Base-by-base conservation (phyloP, 37 sponge, comb jelly and placozoan species). In the Cladorhizidae sp. region DNA sequence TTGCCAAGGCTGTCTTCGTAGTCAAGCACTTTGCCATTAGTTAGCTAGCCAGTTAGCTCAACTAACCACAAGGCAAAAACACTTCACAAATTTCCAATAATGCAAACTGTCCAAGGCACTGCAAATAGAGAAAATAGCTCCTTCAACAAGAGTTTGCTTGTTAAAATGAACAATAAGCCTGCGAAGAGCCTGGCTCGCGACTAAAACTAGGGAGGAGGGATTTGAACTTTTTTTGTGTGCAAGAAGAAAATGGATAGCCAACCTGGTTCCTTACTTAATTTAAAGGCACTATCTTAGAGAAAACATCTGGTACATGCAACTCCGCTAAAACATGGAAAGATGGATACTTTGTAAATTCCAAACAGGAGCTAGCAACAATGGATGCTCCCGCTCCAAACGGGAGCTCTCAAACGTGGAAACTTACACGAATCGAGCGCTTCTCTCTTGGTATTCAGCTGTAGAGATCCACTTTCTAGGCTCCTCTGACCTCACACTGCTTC, bases 391-490 rank as follows among this genome's bases (percentile, higher is more conserved):
- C 17, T 32, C 67, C 31, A 28, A 35, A 33, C 67, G 67, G 71
- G 71, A 71, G 71, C 74, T 52, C 45, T 2, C 49, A 71, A 39
- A 43, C 45, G 3, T 41, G n/a, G 11, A 41, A 52, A 74, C 74
- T 74, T 31, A 74, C 74, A 31, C 31, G 36, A 74, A 74, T 74
- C 74, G 43, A 54, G 57, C 74, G n/a, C 74, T 74, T 42, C 1
- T 9, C 11, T 54, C 32, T 9, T 33, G 55, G 6, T 32, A 6
- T 51, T 54, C 21, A 74, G 32, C 56, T 54, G 22, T 41, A 74
- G 74, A 7, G 23, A 45, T 17, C 7, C 72, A 65, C 36, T 65
- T 32, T 65, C 67, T 31, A 65, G 36, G 67, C 67, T 65, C 67
- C 67, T 18, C 35, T 5, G 67, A 32, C 36, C 67, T 65, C 67